Conservation (phyloP, 1,140 invertebrate genomes). For the Dryas iulia region DNA sequence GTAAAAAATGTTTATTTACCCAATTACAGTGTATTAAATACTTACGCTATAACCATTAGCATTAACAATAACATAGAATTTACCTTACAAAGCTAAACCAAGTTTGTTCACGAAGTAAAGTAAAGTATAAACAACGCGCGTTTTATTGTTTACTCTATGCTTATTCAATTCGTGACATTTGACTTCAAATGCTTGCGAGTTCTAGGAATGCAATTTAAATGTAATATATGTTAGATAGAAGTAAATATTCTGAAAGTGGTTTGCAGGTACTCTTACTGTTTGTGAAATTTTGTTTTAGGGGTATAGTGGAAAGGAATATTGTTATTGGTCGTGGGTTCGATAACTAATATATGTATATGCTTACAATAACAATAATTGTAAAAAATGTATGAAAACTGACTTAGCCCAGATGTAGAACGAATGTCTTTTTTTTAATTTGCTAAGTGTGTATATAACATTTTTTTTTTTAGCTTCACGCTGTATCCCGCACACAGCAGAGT, state of each 20-base stretch:
- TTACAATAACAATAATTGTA: no score
- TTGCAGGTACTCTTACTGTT: background rate
- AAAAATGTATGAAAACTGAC: no score
- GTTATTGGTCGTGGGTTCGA: no score
- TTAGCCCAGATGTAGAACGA: no score
- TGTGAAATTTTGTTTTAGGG: background rate
- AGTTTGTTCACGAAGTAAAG: background rate
- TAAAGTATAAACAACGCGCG: background rate
- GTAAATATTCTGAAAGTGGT: background rate
- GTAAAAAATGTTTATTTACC: no score
- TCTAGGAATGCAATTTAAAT: background rate
- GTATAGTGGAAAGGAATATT: no score
- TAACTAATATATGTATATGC: no score
- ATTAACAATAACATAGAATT: background rate
- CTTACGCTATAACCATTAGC: background rate
- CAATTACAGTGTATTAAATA: background rate
- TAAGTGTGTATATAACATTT: no score
- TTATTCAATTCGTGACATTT: background rate
- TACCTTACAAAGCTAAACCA: background rate
- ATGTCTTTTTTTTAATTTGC: no score
- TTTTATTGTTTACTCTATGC: background rate
- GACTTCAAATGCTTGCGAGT: background rate
- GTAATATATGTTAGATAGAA: background rate
- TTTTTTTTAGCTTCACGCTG: no score
- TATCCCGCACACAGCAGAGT: no score